These are phyloP conservation scores for Amblyjoppa proteus DNA, from an alignment of 2,888 invertebrate genomes.

Conservation along the genomic window DNA sequence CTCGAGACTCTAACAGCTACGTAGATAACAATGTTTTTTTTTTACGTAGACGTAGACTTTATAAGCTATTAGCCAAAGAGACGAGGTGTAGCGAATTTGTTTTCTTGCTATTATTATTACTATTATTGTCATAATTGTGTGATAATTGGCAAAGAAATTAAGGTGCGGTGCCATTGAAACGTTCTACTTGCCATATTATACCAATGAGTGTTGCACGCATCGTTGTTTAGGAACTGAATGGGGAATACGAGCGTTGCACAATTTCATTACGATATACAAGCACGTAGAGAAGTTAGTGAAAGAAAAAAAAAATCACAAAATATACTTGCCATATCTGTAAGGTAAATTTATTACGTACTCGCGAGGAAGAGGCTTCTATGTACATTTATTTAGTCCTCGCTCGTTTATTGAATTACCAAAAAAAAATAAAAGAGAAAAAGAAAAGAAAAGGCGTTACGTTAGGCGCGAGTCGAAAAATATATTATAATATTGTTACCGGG, in stretches of 20 bases:
- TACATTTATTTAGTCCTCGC: slow-evolving; percentile 57
- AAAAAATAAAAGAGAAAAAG: slow-evolving; percentile 50
- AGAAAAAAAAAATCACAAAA: slow-evolving; percentile 30
- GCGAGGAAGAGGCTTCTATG: slow-evolving; percentile 47
- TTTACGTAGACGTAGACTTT: slow-evolving; percentile 21
- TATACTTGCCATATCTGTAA: slow-evolving; percentile 71
- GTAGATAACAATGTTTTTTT: slow-evolving; percentile 64
- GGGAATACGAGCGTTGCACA: slow-evolving; percentile 37
- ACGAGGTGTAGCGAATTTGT: slow-evolving; percentile 50
- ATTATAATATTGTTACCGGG: slow-evolving; percentile 65
- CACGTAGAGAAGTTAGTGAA: slow-evolving; percentile 34
- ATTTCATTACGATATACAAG: slow-evolving; percentile 26
- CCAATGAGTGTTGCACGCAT: slow-evolving; percentile 69
- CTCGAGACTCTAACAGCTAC: slow-evolving; percentile 89
- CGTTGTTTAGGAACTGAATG: slow-evolving; percentile 59
- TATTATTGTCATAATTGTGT: slow-evolving; percentile 36
- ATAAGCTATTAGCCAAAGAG: slow-evolving; percentile 58
- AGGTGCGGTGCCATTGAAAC: slow-evolving; percentile 72
- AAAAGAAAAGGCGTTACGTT: slow-evolving; percentile 38
- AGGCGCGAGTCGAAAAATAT: slow-evolving; percentile 27
- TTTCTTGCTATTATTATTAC: slow-evolving; percentile 37
- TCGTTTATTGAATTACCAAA: slow-evolving; percentile 62
- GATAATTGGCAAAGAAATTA: slow-evolving; percentile 53
- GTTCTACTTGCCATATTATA: slow-evolving; percentile 74
- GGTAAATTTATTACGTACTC: slow-evolving; percentile 35